Evolutionary conservation across 2,888 invertebrate species (phyloP), one percentile per base, ranked within the genome.

Genomic region (Coenonympha glycerion): DNA sequence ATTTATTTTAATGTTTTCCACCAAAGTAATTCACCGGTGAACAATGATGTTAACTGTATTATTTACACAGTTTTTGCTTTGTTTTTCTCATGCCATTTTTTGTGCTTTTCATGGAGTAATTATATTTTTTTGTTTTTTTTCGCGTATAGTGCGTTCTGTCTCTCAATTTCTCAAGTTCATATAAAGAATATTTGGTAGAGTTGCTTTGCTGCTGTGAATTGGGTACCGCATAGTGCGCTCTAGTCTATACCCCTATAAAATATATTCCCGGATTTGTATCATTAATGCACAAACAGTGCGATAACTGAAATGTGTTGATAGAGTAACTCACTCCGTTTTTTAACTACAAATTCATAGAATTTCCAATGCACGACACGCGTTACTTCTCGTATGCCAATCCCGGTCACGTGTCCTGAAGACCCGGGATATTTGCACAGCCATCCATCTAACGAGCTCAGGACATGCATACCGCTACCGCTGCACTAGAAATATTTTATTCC

Each of bases 401-500:
- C 13, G 6, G 31, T 39, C 47, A 45, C 34, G 34, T 34, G 49
- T 49, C 49, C 37, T 36, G 40, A 33, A 46, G 28, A 18, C 31
- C 45, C 31, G 13, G 42, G 33, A 47, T 49, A 40, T 49, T 51
- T 42, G 54, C 45, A 44, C 49, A 49, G 40, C 30, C 55, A 53
- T 53, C 53, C 53, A 47, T 49, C 55, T 55, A 52, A 52, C 55
- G 52, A 52, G 49, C 44, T 42, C 34, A 22, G 40, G 49, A 52
- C 52, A 49, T 47, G 55, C 49, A 50, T 34, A 18, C 30, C 2
- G 34, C 16, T n/a, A 22, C 22, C 44, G 34, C 16, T 16, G 11
- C 33, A 24, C 45, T 36, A 26, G 37, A 44, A 44, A 49, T 44
- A 49, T 49, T 49, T 49, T 49, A 49, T 49, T 49, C 48, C 21